A percentile compares a stretch with the other conserved stretches of the same genome.
These are phyloP conservation scores for Prietella phreatophila DNA, from an alignment of 2,113 vertebrate species.

Conservation along the genomic window DNA sequence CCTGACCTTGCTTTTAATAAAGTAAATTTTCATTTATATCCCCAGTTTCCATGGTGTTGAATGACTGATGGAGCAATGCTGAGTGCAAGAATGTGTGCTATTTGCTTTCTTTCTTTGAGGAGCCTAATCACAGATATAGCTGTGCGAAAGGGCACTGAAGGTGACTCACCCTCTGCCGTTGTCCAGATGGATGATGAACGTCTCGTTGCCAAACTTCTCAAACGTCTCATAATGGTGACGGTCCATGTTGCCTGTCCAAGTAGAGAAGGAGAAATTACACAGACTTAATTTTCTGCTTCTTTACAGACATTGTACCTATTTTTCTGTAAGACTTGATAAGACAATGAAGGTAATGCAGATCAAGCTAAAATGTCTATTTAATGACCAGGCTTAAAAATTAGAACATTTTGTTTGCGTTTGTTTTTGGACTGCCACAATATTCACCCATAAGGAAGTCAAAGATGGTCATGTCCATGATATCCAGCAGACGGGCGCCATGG, in stretches of 20 bases:
- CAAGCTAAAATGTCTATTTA: neutral
- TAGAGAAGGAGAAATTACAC: neutral
- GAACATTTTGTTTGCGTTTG: neutral
- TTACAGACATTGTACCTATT: neutral
- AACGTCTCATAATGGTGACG: conserved; percentile 98
- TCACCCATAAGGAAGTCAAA: conserved; percentile 98
- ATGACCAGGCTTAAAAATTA: neutral
- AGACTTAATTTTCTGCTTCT: neutral
- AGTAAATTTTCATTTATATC: conserved; percentile 14
- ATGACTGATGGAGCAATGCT: conserved; percentile 4
- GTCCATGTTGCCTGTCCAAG: conserved; percentile 89
- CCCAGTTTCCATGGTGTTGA: conserved; percentile 38
- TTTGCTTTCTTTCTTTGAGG: neutral
- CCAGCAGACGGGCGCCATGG: conserved; percentile 85
- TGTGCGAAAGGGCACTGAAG: neutral
- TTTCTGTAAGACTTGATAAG: neutral
- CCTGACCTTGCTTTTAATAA: conserved; percentile 26
- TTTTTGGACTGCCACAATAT: conserved; percentile 21
- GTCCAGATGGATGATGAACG: conserved; percentile 96
- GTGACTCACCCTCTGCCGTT: conserved; percentile 87
- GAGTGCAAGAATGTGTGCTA: neutral
- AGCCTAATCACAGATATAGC: conserved; percentile 10
- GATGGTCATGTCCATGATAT: conserved; percentile 97
- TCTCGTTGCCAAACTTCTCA: conserved; percentile 96
- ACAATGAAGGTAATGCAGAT: neutral